Base-by-base conservation (phyloP, 30 jellyfish, hydroid and myxozoan species). In the Aurelia sp. region DNA sequence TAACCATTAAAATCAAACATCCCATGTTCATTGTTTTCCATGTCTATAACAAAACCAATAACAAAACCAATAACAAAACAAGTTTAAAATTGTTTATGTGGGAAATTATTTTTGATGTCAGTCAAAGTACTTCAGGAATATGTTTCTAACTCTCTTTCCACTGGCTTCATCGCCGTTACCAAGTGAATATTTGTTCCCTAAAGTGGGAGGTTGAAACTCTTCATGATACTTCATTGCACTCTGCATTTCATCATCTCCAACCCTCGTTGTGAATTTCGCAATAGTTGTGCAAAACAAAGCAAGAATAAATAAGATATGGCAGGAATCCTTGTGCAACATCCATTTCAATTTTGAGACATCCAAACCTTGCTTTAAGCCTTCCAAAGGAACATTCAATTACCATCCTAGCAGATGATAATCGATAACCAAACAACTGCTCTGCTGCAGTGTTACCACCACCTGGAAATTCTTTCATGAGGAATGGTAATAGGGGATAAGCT, bases 401-500 rank as follows among this genome's bases (percentile, higher is more conserved):
- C 90, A 86, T 86, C 31, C 90, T 44, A 8, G 85, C 90, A 38
- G 96, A 86, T 35, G 96, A 86, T 11, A 86, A 77, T 31, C 89
- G 70, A 27, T 62, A 76, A 12, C 96, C 96, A 76, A 86, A 86
- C 38, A 74, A 86, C 60, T 76, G 85, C 84, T 86, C 96, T 31
- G 24, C 52, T 51, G 24, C 63, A 24, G 84, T 73, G 88, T 53
- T 50, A 8, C 84, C 90, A 47, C 90, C 90, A 33, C 71, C 60
- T 17, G 71, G 85, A 51, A 62, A 63, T 20, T 74, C 90, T 61
- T 90, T 83, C 97, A 90, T 90, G 10, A 83, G 67, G 68, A 24
- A 90, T 47, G 97, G 91, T 53, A 66, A 55, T 30, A 90, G 78
- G 27, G 97, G 97, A 67, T 90, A 90, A 20, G 97, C 97, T 50